phyloP scores from a whole-genome alignment of 2,888 invertebrate genomes.

The Megastigmus dorsalis region DNA sequence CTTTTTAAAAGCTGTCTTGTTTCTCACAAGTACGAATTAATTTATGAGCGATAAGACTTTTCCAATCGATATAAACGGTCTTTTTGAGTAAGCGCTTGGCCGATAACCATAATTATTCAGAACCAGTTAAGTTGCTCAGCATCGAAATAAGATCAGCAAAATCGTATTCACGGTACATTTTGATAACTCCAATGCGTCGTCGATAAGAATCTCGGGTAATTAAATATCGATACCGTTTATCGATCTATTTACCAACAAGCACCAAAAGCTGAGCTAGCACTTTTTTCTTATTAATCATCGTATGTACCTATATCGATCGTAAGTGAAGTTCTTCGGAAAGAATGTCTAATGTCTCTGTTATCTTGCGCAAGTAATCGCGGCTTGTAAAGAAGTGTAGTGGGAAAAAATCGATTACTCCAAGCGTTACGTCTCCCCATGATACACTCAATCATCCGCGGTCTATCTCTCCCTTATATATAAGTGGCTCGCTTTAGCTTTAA shows the following conservation, averaged over 20 bases:
- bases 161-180: background rate
- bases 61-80: too few relatives aligned
- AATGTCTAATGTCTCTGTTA: slow-evolving; percentile 16
- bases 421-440: background rate
- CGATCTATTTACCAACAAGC: background rate
- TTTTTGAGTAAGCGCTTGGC: background rate
- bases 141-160: slow-evolving; percentile 24
- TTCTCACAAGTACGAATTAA: too few relatives aligned
- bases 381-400: too few relatives aligned
- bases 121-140: slow-evolving; percentile 14
- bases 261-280: too few relatives aligned
- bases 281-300: too few relatives aligned
- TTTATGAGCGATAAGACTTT: background rate
- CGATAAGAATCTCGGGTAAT: slow-evolving; percentile 19
- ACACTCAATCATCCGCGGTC: background rate
- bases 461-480: too few relatives aligned
- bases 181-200: background rate
- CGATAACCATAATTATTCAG: background rate
- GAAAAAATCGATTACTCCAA: background rate
- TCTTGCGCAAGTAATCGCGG: background rate
- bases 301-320: too few relatives aligned
- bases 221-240: slow-evolving; percentile 29
- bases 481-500: too few relatives aligned
- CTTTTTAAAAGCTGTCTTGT: too few relatives aligned
- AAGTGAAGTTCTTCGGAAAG: too few relatives aligned